These are phyloP conservation scores for Pachyramphus minor DNA, from an alignment of 2,113 vertebrate genomes.

Conservation along the genomic window DNA sequence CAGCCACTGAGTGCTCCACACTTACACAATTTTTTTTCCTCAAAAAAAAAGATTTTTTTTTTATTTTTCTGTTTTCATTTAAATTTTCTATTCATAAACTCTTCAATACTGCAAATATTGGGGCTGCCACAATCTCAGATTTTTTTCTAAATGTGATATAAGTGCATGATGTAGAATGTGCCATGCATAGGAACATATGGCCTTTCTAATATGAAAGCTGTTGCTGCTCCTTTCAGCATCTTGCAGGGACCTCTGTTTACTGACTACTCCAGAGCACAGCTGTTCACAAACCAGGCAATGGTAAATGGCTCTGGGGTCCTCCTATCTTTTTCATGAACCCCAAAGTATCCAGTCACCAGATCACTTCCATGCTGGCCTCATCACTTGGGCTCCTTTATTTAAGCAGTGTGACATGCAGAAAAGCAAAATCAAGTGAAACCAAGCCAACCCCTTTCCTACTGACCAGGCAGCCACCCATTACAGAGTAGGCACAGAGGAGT, in stretches of 20 bases:
- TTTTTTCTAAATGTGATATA: background rate
- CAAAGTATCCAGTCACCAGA: background rate
- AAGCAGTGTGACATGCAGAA: background rate
- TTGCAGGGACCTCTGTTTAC: background rate
- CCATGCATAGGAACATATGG: background rate
- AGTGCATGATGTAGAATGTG: background rate
- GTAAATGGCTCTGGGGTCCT: accelerated
- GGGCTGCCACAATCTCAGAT: background rate
- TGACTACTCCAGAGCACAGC: background rate
- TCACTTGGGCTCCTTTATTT: background rate
- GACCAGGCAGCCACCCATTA: background rate
- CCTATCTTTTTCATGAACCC: background rate
- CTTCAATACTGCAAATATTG: background rate
- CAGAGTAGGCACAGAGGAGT: background rate
- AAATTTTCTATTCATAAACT: background rate
- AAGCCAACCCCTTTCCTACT: background rate
- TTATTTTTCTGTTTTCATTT: background rate
- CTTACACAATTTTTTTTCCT: accelerated
- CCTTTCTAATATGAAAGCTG: background rate
- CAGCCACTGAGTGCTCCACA: background rate
- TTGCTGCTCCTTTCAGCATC: background rate
- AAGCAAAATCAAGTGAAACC: background rate
- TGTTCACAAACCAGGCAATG: background rate
- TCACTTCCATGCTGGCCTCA: background rate
- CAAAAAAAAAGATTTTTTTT: background rate